Conservation (phyloP, 2,888 invertebrate genomes). For the Hyposoter dolosus region DNA sequence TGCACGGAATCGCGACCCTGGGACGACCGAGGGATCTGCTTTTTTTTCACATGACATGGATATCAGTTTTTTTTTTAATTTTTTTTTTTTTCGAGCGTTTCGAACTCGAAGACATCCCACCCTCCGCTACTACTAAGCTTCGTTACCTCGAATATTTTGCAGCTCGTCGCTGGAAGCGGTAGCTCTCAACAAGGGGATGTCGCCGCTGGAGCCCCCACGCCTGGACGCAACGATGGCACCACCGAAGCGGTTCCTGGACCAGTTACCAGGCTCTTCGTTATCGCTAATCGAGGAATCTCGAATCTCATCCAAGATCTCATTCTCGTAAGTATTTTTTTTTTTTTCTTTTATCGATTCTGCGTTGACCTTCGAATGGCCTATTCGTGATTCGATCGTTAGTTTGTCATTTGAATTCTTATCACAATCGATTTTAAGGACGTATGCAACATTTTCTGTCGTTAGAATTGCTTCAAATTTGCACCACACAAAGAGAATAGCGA, state of each 20-base stretch:
- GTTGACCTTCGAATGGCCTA: neutral
- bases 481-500: too few species aligned
- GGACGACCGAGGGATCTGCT: constrained; percentile 52
- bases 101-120: constrained; percentile 30
- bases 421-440: too few species aligned
- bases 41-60: constrained; percentile 35
- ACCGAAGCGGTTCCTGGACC: constrained; percentile 95
- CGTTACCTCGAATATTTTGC: constrained; percentile 78
- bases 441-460: too few species aligned
- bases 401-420: too few species aligned
- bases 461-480: too few species aligned
- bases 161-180: constrained; percentile 94
- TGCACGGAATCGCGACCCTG: constrained; percentile 1
- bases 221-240: constrained; percentile 87
- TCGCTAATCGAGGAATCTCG: constrained; percentile 94
- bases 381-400: neutral
- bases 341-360: neutral
- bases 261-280: constrained; percentile 93
- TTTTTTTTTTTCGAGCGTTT: constrained; percentile 34
- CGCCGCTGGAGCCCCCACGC: constrained; percentile 85
- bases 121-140: constrained; percentile 68
- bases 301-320: constrained; percentile 95
- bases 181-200: constrained; percentile 86
- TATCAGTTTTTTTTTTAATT: neutral
- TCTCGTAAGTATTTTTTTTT: constrained; percentile 87